Percentiles rank a stretch among this genome's conserved stretches.
Evolutionary conservation across 2,113 vertebrate genomes (phyloP).

Genomic region (Gracilinanus agilis): DNA sequence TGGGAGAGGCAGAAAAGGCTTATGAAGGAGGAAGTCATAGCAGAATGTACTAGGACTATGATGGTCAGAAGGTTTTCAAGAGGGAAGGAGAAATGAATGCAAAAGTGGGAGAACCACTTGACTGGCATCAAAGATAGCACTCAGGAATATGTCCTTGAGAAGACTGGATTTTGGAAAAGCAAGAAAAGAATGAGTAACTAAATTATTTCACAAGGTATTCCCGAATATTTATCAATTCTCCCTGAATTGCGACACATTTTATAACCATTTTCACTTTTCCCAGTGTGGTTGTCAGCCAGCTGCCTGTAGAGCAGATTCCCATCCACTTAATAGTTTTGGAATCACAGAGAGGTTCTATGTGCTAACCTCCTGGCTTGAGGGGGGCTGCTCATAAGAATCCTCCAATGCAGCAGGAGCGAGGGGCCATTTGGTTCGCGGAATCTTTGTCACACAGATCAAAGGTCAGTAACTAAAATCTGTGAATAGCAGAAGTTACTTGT

Average conservation of each 20-base stretch:
- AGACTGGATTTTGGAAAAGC: not conserved
- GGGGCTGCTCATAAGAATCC: not conserved
- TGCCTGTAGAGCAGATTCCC: not conserved
- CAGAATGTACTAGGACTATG: not conserved
- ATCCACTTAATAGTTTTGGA: conserved; percentile 12
- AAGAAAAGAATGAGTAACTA: not conserved
- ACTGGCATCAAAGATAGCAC: not conserved
- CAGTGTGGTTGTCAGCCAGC: not conserved
- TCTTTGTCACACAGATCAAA: not conserved
- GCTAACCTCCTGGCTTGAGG: not conserved
- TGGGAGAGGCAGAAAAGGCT: not conserved
- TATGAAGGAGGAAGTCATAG: not conserved
- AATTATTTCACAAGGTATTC: not conserved
- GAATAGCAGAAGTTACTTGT: conserved; percentile 3
- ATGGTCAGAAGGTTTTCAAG: not conserved
- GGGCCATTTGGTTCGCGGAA: not conserved
- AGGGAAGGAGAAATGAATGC: not conserved
- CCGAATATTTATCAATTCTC: not conserved
- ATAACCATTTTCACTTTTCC: not conserved
- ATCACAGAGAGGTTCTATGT: not conserved
- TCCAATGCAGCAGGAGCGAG: not conserved
- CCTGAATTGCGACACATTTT: conserved; percentile 8
- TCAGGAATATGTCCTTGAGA: not conserved
- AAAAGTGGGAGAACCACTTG: not conserved
- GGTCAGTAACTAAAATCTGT: not conserved